phyloP scores from a whole-genome alignment of 2,797 vertebrate species.

The Falco rusticolus region DNA sequence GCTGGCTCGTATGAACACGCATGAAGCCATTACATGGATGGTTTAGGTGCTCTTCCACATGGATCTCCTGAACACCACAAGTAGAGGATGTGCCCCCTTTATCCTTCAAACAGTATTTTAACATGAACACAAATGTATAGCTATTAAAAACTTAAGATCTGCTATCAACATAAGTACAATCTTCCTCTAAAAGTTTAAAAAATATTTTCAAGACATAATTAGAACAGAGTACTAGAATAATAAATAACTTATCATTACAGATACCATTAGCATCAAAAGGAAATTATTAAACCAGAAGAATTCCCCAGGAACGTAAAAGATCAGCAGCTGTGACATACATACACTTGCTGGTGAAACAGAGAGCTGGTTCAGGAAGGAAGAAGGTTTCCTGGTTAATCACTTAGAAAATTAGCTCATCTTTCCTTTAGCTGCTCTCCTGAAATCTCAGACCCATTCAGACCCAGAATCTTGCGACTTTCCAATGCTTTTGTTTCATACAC shows the following conservation, averaged over 20 bases:
- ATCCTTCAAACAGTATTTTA: constrained; percentile 44
- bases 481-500: constrained; percentile 39
- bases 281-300: constrained; percentile 56
- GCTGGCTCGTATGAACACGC: constrained; percentile 14
- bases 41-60: constrained; percentile 30
- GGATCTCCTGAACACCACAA: constrained; percentile 21
- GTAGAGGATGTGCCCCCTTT: constrained; percentile 29
- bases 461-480: constrained; percentile 42
- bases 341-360: constrained; percentile 52
- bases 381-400: constrained; percentile 55
- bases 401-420: constrained; percentile 68
- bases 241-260: constrained; percentile 37
- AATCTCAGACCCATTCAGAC: constrained; percentile 47
- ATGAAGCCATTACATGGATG: constrained; percentile 4
- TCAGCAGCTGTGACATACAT: constrained; percentile 22
- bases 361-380: constrained; percentile 48
- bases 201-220: constrained; percentile 53
- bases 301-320: constrained; percentile 23
- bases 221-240: constrained; percentile 50
- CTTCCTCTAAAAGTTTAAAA: constrained; percentile 56
- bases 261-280: constrained; percentile 42
- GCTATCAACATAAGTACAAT: constrained; percentile 55
- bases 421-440: constrained; percentile 37
- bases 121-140: constrained; percentile 42
- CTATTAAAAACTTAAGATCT: constrained; percentile 54